Conservation (phyloP, 1,140 invertebrate species). For the Cyclina sinensis region DNA sequence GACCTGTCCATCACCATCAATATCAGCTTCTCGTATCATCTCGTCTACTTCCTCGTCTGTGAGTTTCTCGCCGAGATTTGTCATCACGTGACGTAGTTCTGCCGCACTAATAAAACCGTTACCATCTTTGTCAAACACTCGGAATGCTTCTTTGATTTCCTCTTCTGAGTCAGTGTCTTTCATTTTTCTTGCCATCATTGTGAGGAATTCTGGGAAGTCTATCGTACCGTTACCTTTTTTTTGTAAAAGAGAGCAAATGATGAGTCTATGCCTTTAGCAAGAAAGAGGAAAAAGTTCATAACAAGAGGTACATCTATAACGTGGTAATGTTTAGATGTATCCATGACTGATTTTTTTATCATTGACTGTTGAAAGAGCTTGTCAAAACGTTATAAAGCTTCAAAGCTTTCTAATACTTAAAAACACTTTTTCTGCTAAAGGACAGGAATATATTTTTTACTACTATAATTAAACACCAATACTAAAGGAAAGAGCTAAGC, state of each 20-base stretch:
- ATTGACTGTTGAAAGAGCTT: too few species aligned
- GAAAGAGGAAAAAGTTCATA: too few species aligned
- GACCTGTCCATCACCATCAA: slow-evolving; percentile 44
- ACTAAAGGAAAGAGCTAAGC: too few species aligned
- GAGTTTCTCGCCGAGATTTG: slow-evolving; percentile 41
- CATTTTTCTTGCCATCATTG: slow-evolving; percentile 46
- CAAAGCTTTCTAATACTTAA: too few species aligned
- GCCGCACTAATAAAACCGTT: slow-evolving; percentile 42
- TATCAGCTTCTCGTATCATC: slow-evolving; percentile 36
- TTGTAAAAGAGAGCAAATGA: not conserved
- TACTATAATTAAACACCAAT: too few species aligned
- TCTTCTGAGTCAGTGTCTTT: slow-evolving; percentile 37
- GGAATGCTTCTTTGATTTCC: slow-evolving; percentile 41
- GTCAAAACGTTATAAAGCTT: too few species aligned
- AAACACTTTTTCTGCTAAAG: too few species aligned
- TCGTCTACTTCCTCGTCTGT: slow-evolving; percentile 46
- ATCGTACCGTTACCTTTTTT: slow-evolving; percentile 43
- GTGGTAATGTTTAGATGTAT: too few species aligned
- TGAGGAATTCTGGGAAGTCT: slow-evolving; percentile 38
- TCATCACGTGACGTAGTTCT: slow-evolving; percentile 35
- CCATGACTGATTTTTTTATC: too few species aligned
- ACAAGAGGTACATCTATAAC: too few species aligned
- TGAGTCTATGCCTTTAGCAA: not conserved
- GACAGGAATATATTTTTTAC: too few species aligned
- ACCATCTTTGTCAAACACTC: slow-evolving; percentile 36